Evolutionary conservation across 2,113 vertebrate genomes (phyloP), one percentile per base, ranked within the genome.

Genomic region (Gallinago paraguaiae): DNA sequence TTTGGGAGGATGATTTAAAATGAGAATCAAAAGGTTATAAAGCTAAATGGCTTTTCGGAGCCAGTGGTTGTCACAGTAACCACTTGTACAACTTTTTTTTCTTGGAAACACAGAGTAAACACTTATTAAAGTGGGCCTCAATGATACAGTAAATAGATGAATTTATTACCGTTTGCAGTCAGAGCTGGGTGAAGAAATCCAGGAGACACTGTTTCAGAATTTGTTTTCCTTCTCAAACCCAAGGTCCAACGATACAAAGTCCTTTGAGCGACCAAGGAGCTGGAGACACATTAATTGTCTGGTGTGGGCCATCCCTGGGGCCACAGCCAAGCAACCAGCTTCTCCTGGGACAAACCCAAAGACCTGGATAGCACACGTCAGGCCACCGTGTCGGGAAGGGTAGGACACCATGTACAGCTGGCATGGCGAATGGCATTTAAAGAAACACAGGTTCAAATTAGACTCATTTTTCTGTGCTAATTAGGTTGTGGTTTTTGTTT

Each of bases 101-200:
- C 76, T 93, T 95, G 65, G 92, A 97, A 98, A 92, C n/a, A 89
- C 18, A 86, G 50, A 93, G 81, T 95, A 94, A 90, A 95, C 48
- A 88, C 46, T 94, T 93, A 77, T 86, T 93, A 94, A 96, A 95
- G 41, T 70, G 75, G 68, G 37, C 85, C 85, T 97, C 88, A 75
- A 54, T 86, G 90, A 96, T 90, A 94, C 56, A 91, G 78, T 79
- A 97, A 97, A 95, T 95, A 95, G 16, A 80, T 91, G 10, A 87
- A 96, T 97, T 94, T 94, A 93, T 96, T 97, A 94, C 59, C 60
- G 78, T 94, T 96, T 95, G 71, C 86, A 97, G 86, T 94, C 53
- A 95, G 82, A 94, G 76, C 48, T 93, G 67, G 68, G 45, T 97
- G 89, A 97, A 95, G 82, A 97, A 97, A 93, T 96, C 69, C 92